Conservation (phyloP, 2,888 invertebrate species). For the Caenorhabditis parvicauda region DNA sequence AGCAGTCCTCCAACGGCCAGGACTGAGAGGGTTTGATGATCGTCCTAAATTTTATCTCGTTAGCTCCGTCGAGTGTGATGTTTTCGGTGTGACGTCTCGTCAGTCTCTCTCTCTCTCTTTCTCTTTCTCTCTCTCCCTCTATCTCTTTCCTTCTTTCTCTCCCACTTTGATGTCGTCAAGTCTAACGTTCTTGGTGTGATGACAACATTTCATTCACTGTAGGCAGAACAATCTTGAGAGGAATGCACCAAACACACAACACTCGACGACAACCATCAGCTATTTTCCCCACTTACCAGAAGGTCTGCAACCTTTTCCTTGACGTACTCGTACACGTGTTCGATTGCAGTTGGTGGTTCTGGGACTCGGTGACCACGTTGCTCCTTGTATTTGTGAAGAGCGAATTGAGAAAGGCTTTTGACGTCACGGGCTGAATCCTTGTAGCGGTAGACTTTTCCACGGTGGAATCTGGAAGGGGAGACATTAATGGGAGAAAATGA, state of each 20-base stretch:
- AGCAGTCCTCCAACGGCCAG: constrained; percentile 59
- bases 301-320: constrained; percentile 57
- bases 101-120: too few relatives aligned
- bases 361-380: constrained; percentile 52
- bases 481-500: too few relatives aligned
- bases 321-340: constrained; percentile 59
- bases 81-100: too few relatives aligned
- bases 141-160: too few relatives aligned
- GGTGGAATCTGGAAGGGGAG: constrained; percentile 49
- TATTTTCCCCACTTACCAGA: constrained; percentile 48
- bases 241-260: too few relatives aligned
- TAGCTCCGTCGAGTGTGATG: too few relatives aligned
- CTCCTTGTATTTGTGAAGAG: constrained; percentile 61
- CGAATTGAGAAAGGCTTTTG: constrained; percentile 57
- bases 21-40: constrained; percentile 56
- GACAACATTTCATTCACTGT: too few relatives aligned
- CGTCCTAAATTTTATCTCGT: constrained; percentile 44
- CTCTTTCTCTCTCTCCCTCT: too few relatives aligned
- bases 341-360: constrained; percentile 61
- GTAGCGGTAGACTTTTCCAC: constrained; percentile 62
- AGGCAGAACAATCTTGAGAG: too few relatives aligned
- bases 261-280: too few relatives aligned
- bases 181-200: too few relatives aligned
- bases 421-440: constrained; percentile 61
- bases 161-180: too few relatives aligned